Evolutionary conservation across 2,113 vertebrate species (phyloP), one percentile per base, ranked within the genome.

Genomic region (Ochotona curzoniae): DNA sequence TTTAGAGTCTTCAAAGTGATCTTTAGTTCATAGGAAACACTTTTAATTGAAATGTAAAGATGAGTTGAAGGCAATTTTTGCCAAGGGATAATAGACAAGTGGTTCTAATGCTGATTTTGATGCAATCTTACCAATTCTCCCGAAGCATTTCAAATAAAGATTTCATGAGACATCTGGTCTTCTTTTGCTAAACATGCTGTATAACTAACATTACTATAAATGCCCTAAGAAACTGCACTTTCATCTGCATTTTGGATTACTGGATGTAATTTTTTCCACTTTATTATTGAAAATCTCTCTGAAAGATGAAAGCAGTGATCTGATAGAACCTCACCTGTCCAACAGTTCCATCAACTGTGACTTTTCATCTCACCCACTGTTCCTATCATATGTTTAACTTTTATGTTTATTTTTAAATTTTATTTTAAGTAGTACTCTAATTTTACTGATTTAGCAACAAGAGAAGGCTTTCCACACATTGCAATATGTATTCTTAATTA

Each of bases 401-500:
- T 44, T 44, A 44, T 44, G 38, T 44, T 44, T 44, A 44, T 86
- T 90, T 86, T 57, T 57, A 57, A 78, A 32, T 92, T 79, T 49
- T 17, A n/a, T 28, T 93, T 78, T 83, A 84, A 2, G 11, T 66
- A 63, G 89, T 18, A 66, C 51, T 91, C 57, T 74, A 83, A 93
- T 38, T 35, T 66, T 32, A 57, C 1, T 32, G 18, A 57, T 69
- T 86, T 32, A 74, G 18, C 10, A 87, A 63, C 17, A 32, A 30
- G 84, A 51, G 12, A 74, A 80, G n/a, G 4, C 12, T 60, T 78
- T 84, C 7, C 28, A 47, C 76, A 44, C 7, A 64, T 35, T 30
- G 30, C 7, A 82, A 70, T 81, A 30, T 57, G 12, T 47, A 70
- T 25, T 47, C 38, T 82, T 35, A 32, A 6, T 79, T 10, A 66